A percentile compares a stretch with the other conserved stretches of the same genome.
phyloP scores from a whole-genome alignment of 2,797 vertebrate genomes.

The Sardinella longiceps region DNA sequence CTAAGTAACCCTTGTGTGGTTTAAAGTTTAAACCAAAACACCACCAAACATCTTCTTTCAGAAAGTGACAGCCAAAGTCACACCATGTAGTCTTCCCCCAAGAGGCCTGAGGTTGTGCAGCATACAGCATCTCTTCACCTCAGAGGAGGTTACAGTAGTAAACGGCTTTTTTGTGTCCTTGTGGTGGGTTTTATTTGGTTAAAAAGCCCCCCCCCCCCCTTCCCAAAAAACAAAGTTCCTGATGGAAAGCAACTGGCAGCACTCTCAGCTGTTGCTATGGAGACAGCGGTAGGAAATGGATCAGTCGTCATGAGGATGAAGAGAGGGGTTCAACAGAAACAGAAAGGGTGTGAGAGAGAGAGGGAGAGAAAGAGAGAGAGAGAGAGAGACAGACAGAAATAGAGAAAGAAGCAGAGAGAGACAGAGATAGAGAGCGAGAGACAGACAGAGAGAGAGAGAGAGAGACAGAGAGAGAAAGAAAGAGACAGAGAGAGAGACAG shows the following conservation, averaged over 20 bases:
- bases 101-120: no score
- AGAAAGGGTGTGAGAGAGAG: conserved; percentile 3
- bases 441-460: not conserved
- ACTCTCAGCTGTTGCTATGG: conserved; percentile 58
- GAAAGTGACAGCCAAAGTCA: not conserved
- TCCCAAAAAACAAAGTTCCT: not conserved
- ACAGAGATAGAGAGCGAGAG: not conserved
- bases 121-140: not conserved
- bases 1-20: not conserved
- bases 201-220: not conserved
- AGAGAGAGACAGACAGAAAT: no score
- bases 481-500: no score
- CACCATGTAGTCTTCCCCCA: no score
- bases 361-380: not conserved
- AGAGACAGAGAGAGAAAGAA: no score
- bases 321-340: conserved; percentile 24
- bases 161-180: not conserved
- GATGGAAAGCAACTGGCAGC: conserved; percentile 22
- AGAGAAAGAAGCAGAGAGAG: no score
- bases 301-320: conserved; percentile 46
- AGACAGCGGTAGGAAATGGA: conserved; percentile 52
- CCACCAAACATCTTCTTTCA: not conserved
- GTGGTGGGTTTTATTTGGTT: not conserved
- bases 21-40: not conserved
- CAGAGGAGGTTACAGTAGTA: not conserved